Evolutionary conservation across 1,140 invertebrate genomes (phyloP).

Genomic region (Rhyzopertha dominica): DNA sequence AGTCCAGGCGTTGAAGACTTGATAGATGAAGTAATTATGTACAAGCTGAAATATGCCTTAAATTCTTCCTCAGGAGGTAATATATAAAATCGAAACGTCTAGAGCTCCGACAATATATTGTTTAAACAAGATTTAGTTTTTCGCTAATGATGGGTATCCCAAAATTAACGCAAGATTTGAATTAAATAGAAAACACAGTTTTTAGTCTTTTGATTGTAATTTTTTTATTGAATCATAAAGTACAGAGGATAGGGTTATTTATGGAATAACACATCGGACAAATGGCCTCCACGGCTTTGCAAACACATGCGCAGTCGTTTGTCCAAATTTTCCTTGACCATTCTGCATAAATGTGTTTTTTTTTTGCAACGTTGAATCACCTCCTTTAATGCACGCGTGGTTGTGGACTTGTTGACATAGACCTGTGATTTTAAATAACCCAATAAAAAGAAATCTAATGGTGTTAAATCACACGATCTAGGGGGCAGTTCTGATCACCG

Average conservation of each 20-base stretch:
- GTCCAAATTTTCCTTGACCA: slow-evolving; percentile 25
- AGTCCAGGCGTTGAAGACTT: not conserved
- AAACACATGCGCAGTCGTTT: slow-evolving; percentile 11
- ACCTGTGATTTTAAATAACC: slow-evolving; percentile 16
- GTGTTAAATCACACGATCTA: too few species aligned
- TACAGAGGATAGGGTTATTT: slow-evolving; percentile 8
- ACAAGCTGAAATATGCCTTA: too few species aligned
- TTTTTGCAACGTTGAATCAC: slow-evolving; percentile 20
- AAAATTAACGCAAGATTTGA: slow-evolving; percentile 12
- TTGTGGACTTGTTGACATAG: slow-evolving; percentile 23
- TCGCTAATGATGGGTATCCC: too few species aligned
- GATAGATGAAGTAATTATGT: too few species aligned
- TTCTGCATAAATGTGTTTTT: too few species aligned
- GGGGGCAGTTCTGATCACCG: too few species aligned
- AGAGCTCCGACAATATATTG: too few species aligned
- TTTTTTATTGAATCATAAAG: slow-evolving; percentile 13
- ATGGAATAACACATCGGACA: slow-evolving; percentile 9
- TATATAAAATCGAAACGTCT: too few species aligned
- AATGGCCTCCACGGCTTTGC: slow-evolving; percentile 12
- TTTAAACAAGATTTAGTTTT: too few species aligned
- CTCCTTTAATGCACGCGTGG: slow-evolving; percentile 18
- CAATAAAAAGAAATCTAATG: too few species aligned
- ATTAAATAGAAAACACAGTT: slow-evolving; percentile 12
- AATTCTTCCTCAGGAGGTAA: too few species aligned
- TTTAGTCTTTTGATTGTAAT: slow-evolving; percentile 8